Evolutionary conservation across 1,140 invertebrate species (phyloP), one percentile per base, ranked within the genome.

Genomic region (Philaenus spumarius): DNA sequence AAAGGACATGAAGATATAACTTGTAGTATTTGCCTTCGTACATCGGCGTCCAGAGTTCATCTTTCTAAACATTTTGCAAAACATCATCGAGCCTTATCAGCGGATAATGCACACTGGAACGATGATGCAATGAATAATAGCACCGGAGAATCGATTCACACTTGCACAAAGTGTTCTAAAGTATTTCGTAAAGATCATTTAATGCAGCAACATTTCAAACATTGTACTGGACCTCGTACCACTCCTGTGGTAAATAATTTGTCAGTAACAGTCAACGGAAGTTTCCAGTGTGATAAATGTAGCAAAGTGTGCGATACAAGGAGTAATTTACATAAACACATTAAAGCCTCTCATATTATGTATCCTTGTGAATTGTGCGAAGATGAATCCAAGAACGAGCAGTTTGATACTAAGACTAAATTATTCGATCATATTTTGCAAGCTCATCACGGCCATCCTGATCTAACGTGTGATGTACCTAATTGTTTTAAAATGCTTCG

Each of bases 1-100:
- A 82, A 82, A 66, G 77, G 77, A 19, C 80, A 83, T 62, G 74
- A 75, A 14, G 78, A 79, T 46, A 75, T 83, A 0, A 82, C 81
- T 0, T 83, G 81, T 64, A 75, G 75, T 23, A 73, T 78, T 15
- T 82, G 81, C 59, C 66, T 76, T 39, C 81, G 81, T 60, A 82
- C 80, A 0, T 81, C 78, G 19, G 80, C 80, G 0, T 81, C 80
- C 2, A 79, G 77, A 55, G 77, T 78, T 63, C 80, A 82, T 61
- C 67, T 82, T 3, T 72, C 75, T 1, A 76, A 77, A 5, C 81
- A 83, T 64, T 79, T 82, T 34, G 73, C 75, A 2, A 82, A 82
- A 65, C 80, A 78, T 48, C 80, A 82, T 47, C 71, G 73, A 6
- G 56, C 37, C 22, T 57, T 54, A 45, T 17, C 23, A n/a, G 35